Evolutionary conservation across 2,888 invertebrate genomes (phyloP).

Genomic region (Trypoxylon attenuatum): DNA sequence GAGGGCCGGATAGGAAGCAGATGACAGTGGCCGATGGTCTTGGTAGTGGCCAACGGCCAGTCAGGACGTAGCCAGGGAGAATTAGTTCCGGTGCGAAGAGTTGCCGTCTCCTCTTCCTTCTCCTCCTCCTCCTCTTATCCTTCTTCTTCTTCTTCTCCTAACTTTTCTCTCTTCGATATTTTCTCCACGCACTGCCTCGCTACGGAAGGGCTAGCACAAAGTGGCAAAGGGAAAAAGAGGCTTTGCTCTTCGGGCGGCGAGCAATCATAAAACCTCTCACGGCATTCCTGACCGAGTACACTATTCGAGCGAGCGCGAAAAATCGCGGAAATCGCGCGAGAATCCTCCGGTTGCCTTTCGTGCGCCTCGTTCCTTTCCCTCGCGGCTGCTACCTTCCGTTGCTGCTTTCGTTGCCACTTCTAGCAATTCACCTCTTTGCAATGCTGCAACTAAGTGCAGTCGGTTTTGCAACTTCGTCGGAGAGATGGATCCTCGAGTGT

Average conservation of each 20-base stretch:
- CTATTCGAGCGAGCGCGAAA: conserved; percentile 38
- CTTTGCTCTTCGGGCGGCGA: neutral
- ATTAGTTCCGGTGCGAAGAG: conserved; percentile 44
- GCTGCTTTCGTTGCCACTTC: too few relatives aligned
- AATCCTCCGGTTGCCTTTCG: too few relatives aligned
- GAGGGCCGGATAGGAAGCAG: neutral
- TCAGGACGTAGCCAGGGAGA: conserved; percentile 33
- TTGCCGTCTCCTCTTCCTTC: conserved; percentile 16
- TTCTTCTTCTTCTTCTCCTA: too few relatives aligned
- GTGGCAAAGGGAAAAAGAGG: conserved; percentile 4
- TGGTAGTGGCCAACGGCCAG: neutral
- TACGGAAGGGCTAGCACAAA: neutral
- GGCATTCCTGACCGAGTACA: conserved; percentile 48
- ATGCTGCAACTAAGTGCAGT: too few relatives aligned
- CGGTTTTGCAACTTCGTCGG: too few relatives aligned
- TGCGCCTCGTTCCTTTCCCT: too few relatives aligned
- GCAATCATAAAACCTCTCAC: conserved; percentile 53
- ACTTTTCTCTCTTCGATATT: neutral
- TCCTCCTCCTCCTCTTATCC: too few relatives aligned
- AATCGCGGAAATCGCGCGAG: conserved; percentile 34
- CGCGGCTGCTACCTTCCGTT: too few relatives aligned
- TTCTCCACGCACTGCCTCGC: neutral
- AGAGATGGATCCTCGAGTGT: too few relatives aligned
- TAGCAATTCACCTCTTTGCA: too few relatives aligned
- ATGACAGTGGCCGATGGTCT: too few relatives aligned